A percentile compares a stretch with the other conserved stretches of the same genome.
phyloP scores from a whole-genome alignment of 2,888 invertebrate genomes.

The Dysmachus trigonus region DNA sequence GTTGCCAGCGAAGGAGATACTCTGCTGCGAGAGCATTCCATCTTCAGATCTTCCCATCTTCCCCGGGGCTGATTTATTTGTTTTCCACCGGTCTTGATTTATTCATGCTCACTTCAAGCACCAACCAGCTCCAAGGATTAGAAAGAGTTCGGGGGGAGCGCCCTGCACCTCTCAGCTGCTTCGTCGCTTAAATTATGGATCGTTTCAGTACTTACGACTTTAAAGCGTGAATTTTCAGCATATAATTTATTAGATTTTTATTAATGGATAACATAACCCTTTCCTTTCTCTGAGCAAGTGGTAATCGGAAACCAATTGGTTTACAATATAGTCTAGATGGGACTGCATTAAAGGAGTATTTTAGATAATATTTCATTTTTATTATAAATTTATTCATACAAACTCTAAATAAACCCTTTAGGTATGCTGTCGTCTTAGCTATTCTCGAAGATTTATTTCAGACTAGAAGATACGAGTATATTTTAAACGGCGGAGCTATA shows the following conservation, averaged over 20 bases:
- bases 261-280: neutral
- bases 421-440: neutral
- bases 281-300: neutral
- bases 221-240: neutral
- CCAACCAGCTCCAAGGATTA: neutral
- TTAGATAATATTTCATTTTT: neutral
- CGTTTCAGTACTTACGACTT: neutral
- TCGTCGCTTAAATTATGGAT: neutral
- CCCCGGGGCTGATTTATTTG: neutral
- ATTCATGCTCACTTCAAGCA: neutral
- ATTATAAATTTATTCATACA: neutral
- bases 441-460: neutral
- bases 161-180: neutral
- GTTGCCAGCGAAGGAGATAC: neutral
- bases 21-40: neutral
- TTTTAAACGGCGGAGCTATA: neutral
- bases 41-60: neutral
- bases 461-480: neutral
- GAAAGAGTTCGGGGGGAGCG: neutral
- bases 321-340: neutral
- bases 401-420: neutral
- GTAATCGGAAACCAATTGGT: neutral
- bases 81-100: neutral
- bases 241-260: neutral
- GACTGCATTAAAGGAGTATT: neutral